These are phyloP conservation scores for Platyrinchus mystaceus DNA, from an alignment of 2,797 vertebrate genomes.

Conservation along the genomic window DNA sequence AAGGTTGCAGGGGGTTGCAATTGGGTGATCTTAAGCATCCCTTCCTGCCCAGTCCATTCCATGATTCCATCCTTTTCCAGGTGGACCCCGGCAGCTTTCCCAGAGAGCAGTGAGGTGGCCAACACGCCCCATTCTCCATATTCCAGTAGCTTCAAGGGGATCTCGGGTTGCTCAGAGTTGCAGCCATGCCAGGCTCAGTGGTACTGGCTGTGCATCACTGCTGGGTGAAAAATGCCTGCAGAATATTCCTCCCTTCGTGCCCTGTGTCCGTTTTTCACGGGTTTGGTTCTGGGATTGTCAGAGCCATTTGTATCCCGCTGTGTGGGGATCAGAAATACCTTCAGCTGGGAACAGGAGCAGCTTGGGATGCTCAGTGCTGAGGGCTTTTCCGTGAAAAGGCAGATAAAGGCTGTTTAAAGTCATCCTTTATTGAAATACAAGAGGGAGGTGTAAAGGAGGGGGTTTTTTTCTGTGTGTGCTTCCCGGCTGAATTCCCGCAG, in stretches of 20 bases:
- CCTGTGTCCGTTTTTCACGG: accelerated
- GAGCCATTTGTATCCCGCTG: accelerated
- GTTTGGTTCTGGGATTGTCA: accelerated
- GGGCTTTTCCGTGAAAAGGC: not conserved
- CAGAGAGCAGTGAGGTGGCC: accelerated
- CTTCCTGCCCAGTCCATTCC: not conserved
- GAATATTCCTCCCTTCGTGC: accelerated
- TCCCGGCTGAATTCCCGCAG: not conserved
- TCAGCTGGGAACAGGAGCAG: not conserved
- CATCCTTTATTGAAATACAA: not conserved
- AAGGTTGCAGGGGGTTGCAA: not conserved
- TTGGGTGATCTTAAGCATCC: accelerated
- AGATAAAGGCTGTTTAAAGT: not conserved
- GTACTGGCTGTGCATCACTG: accelerated
- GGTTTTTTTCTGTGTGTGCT: not conserved
- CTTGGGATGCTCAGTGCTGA: not conserved
- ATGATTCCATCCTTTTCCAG: not conserved
- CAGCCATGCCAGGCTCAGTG: accelerated
- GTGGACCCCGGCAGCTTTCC: not conserved
- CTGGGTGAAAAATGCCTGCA: accelerated
- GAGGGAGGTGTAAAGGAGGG: not conserved
- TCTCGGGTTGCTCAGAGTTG: not conserved
- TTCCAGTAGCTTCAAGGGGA: not conserved
- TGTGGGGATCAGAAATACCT: accelerated
- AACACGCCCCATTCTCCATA: not conserved